Evolutionary conservation across 2,888 invertebrate species (phyloP).

Genomic region (Stenichneumon culpator): DNA sequence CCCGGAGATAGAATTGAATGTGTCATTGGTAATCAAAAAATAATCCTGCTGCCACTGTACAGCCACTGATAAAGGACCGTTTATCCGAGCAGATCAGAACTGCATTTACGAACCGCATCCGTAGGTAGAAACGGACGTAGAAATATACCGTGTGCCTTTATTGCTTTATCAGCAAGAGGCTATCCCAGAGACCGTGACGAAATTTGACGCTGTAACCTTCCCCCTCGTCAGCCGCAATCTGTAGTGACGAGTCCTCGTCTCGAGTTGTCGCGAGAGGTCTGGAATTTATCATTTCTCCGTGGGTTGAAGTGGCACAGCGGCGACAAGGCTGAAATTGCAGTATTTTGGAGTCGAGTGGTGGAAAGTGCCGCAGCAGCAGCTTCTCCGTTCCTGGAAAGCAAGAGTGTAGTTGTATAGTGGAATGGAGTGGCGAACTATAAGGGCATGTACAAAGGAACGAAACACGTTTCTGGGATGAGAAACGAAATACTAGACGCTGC

Average conservation of each 20-base stretch:
- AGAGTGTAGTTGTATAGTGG: constrained; percentile 53
- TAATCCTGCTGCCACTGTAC: too few species aligned
- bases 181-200: constrained; percentile 9
- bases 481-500: constrained; percentile 26
- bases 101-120: too few species aligned
- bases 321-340: constrained; percentile 82
- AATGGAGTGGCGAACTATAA: constrained; percentile 64
- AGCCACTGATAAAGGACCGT: too few species aligned
- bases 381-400: constrained; percentile 63
- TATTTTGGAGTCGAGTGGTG: constrained; percentile 80
- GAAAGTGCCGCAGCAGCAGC: constrained; percentile 56
- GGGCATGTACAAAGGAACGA: constrained; percentile 42
- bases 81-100: too few species aligned
- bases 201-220: constrained; percentile 32
- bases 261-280: constrained; percentile 66
- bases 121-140: background rate
- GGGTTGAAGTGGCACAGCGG: constrained; percentile 77
- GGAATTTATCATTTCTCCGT: constrained; percentile 81
- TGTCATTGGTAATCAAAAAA: too few species aligned
- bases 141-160: background rate
- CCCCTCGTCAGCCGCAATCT: constrained; percentile 19
- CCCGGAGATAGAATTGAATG: too few species aligned
- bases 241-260: constrained; percentile 39
- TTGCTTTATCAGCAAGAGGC: background rate
- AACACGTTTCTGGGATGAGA: constrained; percentile 34